These are phyloP conservation scores for Falco punctatus DNA, from an alignment of 2,113 vertebrate species.

Conservation along the genomic window DNA sequence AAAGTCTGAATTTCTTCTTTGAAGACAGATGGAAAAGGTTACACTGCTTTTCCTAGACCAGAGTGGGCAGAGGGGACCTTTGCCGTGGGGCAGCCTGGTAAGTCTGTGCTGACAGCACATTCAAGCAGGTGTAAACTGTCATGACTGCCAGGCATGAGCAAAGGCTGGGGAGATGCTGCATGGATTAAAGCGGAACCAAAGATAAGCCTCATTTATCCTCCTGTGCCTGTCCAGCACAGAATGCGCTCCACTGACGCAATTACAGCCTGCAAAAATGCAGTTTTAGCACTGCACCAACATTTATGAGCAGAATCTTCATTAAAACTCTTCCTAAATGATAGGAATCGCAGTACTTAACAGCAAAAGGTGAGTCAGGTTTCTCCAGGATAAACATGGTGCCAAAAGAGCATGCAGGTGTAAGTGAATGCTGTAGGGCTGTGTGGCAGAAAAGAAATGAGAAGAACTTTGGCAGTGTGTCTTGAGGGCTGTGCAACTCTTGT, in stretches of 20 bases:
- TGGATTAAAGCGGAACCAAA: neutral
- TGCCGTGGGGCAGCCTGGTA: neutral
- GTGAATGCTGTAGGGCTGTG: fast-evolving
- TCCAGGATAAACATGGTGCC: neutral
- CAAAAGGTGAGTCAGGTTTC: neutral
- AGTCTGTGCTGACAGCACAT: neutral
- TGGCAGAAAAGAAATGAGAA: neutral
- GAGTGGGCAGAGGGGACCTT: neutral
- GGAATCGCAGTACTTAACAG: neutral
- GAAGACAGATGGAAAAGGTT: neutral
- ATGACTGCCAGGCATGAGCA: neutral
- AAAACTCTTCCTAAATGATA: neutral
- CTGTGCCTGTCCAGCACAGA: neutral
- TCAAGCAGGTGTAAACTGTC: neutral
- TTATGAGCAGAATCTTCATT: neutral
- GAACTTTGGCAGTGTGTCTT: neutral
- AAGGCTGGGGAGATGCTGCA: neutral
- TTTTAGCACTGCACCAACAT: neutral
- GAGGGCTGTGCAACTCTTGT: neutral
- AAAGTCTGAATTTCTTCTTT: neutral
- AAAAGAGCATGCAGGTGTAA: neutral
- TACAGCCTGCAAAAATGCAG: neutral
- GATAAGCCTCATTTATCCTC: neutral
- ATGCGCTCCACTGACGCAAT: neutral
- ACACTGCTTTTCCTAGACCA: neutral